Conservation (phyloP, 2,888 invertebrate species). For the Horisme vitalbata region DNA sequence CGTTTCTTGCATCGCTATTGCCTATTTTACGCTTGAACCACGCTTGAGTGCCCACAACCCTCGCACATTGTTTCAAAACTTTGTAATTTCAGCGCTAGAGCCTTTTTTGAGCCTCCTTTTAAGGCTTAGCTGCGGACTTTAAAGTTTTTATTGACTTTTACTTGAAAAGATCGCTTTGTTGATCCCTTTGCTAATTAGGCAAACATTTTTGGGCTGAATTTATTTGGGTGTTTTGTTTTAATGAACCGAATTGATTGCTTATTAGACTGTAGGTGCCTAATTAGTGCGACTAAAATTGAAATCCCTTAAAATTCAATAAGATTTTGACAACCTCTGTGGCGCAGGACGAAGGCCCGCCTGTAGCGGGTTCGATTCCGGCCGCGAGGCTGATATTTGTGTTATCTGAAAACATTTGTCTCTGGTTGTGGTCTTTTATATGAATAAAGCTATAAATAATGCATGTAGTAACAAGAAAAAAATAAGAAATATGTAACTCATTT, state of each 20-base stretch:
- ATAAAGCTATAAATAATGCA: too few relatives aligned
- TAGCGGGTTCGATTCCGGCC: too few relatives aligned
- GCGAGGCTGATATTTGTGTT: too few relatives aligned
- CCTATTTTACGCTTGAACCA: conserved; percentile 3
- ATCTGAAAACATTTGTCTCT: too few relatives aligned
- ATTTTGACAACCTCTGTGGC: too few relatives aligned
- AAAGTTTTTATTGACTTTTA: conserved; percentile 26
- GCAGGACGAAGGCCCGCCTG: too few relatives aligned
- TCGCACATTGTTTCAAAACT: conserved; percentile 30
- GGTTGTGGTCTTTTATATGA: too few relatives aligned
- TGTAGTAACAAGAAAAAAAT: too few relatives aligned
- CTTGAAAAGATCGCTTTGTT: conserved; percentile 14
- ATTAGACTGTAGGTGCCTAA: neutral
- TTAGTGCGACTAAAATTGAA: neutral
- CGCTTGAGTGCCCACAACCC: conserved; percentile 22
- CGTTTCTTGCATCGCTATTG: neutral
- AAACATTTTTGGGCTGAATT: neutral
- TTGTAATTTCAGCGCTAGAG: conserved; percentile 22
- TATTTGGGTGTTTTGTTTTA: neutral
- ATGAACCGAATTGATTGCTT: neutral
- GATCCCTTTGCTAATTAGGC: conserved; percentile 15
- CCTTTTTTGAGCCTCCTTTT: conserved; percentile 21
- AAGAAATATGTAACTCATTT: too few relatives aligned
- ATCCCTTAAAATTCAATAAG: neutral
- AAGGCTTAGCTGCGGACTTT: conserved; percentile 19